Evolutionary conservation across 2,888 invertebrate genomes (phyloP).

Genomic region (Diarsia mendica): DNA sequence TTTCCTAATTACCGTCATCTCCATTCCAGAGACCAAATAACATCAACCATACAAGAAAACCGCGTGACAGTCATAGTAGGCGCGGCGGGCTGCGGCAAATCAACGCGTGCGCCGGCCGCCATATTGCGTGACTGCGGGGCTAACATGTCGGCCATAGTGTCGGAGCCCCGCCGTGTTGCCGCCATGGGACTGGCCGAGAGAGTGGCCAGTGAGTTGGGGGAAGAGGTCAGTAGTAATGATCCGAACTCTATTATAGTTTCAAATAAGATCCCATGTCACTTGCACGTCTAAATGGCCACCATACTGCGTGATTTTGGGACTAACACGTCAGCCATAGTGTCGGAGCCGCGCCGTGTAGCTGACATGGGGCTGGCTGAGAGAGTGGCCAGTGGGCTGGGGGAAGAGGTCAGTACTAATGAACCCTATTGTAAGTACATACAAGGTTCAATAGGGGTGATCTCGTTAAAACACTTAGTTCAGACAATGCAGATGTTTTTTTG

Average conservation of each 20-base stretch:
- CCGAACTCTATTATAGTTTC: no score
- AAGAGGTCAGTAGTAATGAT: no score
- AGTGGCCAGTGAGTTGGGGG: slow-evolving; percentile 91
- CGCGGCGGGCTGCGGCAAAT: slow-evolving; percentile 94
- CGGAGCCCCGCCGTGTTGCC: slow-evolving; percentile 93
- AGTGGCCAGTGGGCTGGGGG: slow-evolving; percentile 91
- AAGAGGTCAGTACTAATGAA: slow-evolving; percentile 80
- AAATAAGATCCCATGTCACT: no score
- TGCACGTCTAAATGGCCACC: slow-evolving; percentile 91
- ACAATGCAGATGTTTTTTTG: neutral
- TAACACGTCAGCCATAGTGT: slow-evolving; percentile 90
- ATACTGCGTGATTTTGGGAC: slow-evolving; percentile 83
- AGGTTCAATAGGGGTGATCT: no score
- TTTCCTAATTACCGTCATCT: neutral
- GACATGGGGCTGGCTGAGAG: slow-evolving; percentile 92
- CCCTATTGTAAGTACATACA: no score
- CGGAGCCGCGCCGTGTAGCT: slow-evolving; percentile 93
- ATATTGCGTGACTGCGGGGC: slow-evolving; percentile 83
- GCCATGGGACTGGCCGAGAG: slow-evolving; percentile 92
- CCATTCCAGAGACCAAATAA: slow-evolving; percentile 83
- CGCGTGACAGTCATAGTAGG: slow-evolving; percentile 92
- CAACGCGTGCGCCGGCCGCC: slow-evolving; percentile 92
- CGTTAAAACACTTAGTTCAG: neutral
- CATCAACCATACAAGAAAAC: slow-evolving; percentile 85
- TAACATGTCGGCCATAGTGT: slow-evolving; percentile 90